A percentile compares a stretch with the other conserved stretches of the same genome.
Conservation (phyloP, 2,113 vertebrate species). For the Lophochroa leadbeateri region DNA sequence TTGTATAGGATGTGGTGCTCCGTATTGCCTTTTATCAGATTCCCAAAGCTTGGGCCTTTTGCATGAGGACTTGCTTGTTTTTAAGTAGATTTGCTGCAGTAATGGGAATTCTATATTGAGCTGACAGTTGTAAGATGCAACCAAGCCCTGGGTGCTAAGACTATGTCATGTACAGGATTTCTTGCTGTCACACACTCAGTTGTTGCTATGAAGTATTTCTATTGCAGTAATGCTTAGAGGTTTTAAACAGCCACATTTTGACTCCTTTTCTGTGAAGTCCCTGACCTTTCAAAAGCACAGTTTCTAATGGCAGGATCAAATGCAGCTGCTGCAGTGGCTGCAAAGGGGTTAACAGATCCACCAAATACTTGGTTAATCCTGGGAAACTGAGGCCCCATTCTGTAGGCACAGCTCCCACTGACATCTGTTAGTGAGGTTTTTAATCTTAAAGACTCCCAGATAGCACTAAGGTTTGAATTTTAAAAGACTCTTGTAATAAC, state of each 20-base stretch:
- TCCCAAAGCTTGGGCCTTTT: background rate
- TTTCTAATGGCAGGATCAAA: background rate
- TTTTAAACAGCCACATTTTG: background rate
- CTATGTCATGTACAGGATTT: background rate
- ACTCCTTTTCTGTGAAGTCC: background rate
- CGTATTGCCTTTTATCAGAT: background rate
- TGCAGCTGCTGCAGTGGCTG: background rate
- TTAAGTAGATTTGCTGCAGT: background rate
- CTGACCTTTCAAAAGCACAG: background rate
- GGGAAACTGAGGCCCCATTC: background rate
- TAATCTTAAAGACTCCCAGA: background rate
- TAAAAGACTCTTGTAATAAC: background rate
- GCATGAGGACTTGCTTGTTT: background rate
- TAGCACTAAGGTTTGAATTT: conserved; percentile 12
- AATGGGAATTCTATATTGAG: background rate
- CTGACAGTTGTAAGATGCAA: rapidly evolving
- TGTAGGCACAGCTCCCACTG: background rate
- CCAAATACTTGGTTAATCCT: background rate
- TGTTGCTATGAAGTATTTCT: background rate
- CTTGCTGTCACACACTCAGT: background rate
- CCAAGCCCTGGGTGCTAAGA: background rate
- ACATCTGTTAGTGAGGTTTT: background rate
- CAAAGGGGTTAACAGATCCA: background rate
- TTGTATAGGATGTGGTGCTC: background rate
- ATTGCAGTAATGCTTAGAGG: background rate